Base-by-base conservation (phyloP, 1,140 invertebrate species). In the Pseudomyrmex cubaensis region DNA sequence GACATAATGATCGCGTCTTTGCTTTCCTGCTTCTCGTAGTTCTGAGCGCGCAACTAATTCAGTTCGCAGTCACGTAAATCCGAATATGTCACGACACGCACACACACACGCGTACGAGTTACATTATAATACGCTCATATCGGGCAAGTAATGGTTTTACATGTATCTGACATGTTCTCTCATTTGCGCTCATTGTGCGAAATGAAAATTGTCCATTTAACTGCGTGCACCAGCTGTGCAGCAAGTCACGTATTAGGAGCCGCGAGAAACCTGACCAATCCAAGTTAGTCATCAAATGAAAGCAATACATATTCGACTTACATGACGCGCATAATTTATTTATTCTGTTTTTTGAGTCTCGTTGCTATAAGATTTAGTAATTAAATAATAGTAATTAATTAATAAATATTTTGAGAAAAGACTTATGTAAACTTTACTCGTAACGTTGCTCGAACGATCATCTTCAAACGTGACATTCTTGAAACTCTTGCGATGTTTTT, bases 1-100 rank as follows among this genome's bases (percentile, higher is more conserved):
- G 59, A 80, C 66, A 70, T 70, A 80, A 80, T 50, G 76, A 80
- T 80, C 66, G 76, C 66, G 76, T 80, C 64, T 72, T 78, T 78
- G 59, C 76, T 25, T 59, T 15, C 15, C 22, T 59, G 13, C 17
- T 22, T 54, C 20, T 54, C 20, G 61, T 64, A 64, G 35, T 35
- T 15, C 44, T 48, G 54, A 44, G 66, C 54, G 66, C 54, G 76
- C 62, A 67, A 20, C 76, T 80, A 80, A 80, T 80, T 80, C 66
- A 72, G 7, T 20, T 48, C 54, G 44, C 20, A 52, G 54, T 78
- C 75, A 78, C 76, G 76, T 80, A 72, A 80, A 66, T 72, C 52
- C 66, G 66, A 80, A 72, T 59, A 72, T 72, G 76, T 80, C 76
- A 70, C 76, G 25, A 70, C 5, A 35, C 5, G 7, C 35, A 35